Base-by-base conservation (phyloP, 2,113 vertebrate species). In the Ariopsis seemanni region DNA sequence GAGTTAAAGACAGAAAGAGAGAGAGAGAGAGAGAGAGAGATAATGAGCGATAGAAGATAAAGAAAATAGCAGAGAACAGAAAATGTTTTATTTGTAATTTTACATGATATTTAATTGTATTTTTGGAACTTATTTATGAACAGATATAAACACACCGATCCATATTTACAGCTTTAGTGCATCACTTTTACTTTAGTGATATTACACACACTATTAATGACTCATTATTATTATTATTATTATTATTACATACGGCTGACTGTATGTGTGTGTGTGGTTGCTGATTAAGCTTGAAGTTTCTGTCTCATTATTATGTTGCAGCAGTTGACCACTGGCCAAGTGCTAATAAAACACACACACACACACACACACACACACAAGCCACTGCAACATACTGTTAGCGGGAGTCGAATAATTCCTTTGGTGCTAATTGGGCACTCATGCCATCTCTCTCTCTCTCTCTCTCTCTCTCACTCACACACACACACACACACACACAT, bases 401-500 rank as follows among this genome's bases (percentile, higher is more conserved):
- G 18, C 42, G 2, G 42, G 42, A 50, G 72, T 75, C 42, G 4
- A 75, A 75, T 50, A 75, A 75, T 75, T 75, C 72, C 72, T 75
- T 50, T 50, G 72, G 72, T 75, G 42, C 42, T 75, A 75, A 75
- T 50, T 75, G 34, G 34, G 18, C 20, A 20, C 42, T 75, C 42
- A 75, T 1, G 72, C 34, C 42, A 48, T 20, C 9, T 75, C 69
- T 75, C 20, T 50, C 42, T 75, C 20, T 50, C 42, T 79, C 80
- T 48, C 62, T 20, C 69, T 67, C 86, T 78, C 69, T 78, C 77
- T 57, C 25, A 20, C 78, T 58, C 30, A 1, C 78, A 58, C 53
- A 60, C 78, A 81, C 78, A 81, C 78, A 81, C 77, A 57, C 77
- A 79, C 77, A 79, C 50, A 55, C 7, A 42, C 55, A 81, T 57